A percentile compares a stretch with the other conserved stretches of the same genome.
These are phyloP conservation scores for Percopsis omiscomaycus DNA, from an alignment of 2,797 vertebrate genomes.

Conservation along the genomic window DNA sequence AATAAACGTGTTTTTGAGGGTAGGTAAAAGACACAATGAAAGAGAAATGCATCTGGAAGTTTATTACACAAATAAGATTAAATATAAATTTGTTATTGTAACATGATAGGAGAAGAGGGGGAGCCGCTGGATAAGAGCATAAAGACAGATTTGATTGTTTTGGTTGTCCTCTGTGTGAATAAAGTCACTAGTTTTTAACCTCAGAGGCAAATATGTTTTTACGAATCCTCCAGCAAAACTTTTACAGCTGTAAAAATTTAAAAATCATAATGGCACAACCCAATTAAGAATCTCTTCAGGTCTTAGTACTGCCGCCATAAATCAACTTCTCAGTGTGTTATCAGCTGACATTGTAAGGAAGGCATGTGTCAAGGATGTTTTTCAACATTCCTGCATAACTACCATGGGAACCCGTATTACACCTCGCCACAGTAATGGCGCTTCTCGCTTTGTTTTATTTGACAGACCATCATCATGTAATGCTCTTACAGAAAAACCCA, in stretches of 20 bases:
- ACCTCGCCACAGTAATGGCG: neutral
- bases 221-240: conserved; percentile 6
- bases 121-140: neutral
- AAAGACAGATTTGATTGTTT: neutral
- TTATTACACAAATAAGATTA: neutral
- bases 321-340: conserved; percentile 32
- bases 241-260: neutral
- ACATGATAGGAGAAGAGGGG: neutral
- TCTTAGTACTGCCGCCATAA: conserved; percentile 25
- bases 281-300: neutral
- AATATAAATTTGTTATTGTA: neutral
- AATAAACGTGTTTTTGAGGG: too few relatives aligned
- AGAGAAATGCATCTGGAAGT: too few relatives aligned
- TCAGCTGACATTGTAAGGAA: conserved; percentile 36
- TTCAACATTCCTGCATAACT: conserved; percentile 44
- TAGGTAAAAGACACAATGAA: neutral
- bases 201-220: neutral
- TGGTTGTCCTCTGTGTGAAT: neutral
- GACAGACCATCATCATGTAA: neutral
- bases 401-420: conserved; percentile 23
- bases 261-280: neutral
- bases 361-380: conserved; percentile 40
- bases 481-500: neutral
- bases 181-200: neutral
- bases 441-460: conserved; percentile 17